These are phyloP conservation scores for Antrozous pallidus DNA, from an alignment of 2,797 vertebrate genomes.

Conservation along the genomic window DNA sequence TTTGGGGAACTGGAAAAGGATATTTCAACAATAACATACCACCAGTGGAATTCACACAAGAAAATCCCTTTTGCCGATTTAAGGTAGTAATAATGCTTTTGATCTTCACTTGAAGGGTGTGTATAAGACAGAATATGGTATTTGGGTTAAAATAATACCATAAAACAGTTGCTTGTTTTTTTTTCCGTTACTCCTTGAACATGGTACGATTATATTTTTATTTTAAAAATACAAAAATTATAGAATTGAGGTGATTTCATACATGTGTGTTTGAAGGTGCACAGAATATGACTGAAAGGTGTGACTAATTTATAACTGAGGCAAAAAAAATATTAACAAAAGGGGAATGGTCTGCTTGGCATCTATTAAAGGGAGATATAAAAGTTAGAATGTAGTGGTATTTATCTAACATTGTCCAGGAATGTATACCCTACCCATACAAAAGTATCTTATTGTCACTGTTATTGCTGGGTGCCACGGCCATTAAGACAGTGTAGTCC, in stretches of 20 bases:
- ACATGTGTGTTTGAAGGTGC: neutral
- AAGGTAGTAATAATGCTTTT: constrained; percentile 86
- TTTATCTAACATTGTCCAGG: neutral
- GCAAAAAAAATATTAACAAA: neutral
- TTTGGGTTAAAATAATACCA: constrained; percentile 39
- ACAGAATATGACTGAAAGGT: neutral
- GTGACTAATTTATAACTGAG: constrained; percentile 1
- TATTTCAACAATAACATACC: constrained; percentile 94
- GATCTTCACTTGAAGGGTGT: constrained; percentile 47
- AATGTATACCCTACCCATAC: neutral
- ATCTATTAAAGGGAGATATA: neutral
- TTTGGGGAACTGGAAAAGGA: constrained; percentile 98
- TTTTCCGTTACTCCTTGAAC: constrained; percentile 22
- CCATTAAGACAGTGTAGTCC: neutral
- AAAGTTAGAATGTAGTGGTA: constrained; percentile 8
- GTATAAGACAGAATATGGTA: neutral
- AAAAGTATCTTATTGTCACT: neutral
- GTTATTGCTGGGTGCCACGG: neutral
- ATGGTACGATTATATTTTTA: neutral
- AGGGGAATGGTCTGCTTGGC: neutral
- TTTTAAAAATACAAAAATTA: constrained; percentile 35
- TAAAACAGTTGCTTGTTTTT: neutral
- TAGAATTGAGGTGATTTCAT: constrained; percentile 38
- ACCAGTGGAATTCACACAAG: constrained; percentile 95
- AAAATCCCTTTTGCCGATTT: constrained; percentile 98